Evolutionary conservation across 2,888 invertebrate species (phyloP).

Genomic region (Torymus tubicola): DNA sequence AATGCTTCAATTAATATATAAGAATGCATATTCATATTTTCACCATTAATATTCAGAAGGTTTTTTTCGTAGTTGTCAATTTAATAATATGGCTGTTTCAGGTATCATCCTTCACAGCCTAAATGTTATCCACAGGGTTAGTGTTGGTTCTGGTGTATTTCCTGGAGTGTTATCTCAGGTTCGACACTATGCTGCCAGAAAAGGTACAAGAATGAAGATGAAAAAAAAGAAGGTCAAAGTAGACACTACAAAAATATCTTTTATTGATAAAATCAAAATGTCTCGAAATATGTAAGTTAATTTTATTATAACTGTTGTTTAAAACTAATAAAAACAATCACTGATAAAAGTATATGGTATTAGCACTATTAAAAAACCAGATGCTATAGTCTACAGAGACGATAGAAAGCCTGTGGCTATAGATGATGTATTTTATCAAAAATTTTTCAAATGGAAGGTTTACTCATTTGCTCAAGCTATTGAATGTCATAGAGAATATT

Average conservation of each 20-base stretch:
- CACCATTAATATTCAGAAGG: too few species aligned
- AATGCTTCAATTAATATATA: too few species aligned
- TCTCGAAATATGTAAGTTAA: slow-evolving; percentile 78
- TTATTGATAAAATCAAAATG: slow-evolving; percentile 84
- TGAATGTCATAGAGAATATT: slow-evolving; percentile 86
- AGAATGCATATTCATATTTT: too few species aligned
- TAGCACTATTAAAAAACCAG: slow-evolving; percentile 75
- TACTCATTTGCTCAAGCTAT: slow-evolving; percentile 88
- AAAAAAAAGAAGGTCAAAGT: slow-evolving; percentile 86
- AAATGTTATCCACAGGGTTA: slow-evolving; percentile 18
- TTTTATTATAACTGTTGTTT: background rate
- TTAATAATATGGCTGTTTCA: slow-evolving; percentile 10
- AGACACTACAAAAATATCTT: slow-evolving; percentile 86
- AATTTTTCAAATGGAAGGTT: slow-evolving; percentile 79
- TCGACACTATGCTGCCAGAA: slow-evolving; percentile 85
- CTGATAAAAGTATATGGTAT: slow-evolving; percentile 42
- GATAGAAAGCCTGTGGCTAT: slow-evolving; percentile 78
- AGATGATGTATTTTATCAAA: slow-evolving; percentile 82
- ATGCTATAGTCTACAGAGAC: slow-evolving; percentile 81
- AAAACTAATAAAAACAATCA: background rate
- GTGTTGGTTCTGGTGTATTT: slow-evolving; percentile 12
- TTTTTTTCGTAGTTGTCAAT: too few species aligned
- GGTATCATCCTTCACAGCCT: slow-evolving; percentile 32
- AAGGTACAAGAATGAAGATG: slow-evolving; percentile 88
- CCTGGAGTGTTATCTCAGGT: slow-evolving; percentile 64